Conservation (phyloP, 1,140 invertebrate genomes). For the Diploscapter pachys region DNA sequence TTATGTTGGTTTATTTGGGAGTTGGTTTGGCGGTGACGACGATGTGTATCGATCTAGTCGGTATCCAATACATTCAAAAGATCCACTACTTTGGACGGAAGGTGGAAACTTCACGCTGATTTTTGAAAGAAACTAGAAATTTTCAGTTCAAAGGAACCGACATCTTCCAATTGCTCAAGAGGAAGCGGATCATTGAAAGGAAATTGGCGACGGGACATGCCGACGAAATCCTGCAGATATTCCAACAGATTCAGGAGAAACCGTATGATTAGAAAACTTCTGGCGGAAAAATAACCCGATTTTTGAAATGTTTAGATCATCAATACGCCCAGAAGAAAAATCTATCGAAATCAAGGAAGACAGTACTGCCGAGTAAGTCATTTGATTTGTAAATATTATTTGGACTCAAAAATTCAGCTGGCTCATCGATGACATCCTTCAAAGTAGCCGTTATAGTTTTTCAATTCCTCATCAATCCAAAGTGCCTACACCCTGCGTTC, state of each 20-base stretch:
- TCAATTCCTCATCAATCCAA: constrained; percentile 6
- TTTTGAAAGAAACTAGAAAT: not conserved
- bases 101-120: constrained; percentile 15
- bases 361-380: constrained; percentile 7
- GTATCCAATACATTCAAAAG: constrained; percentile 45
- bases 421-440: constrained; percentile 18
- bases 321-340: no score
- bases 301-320: no score
- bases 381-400: constrained; percentile 1
- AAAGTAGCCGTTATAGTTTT: constrained; percentile 4
- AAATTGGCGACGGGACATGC: constrained; percentile 56
- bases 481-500: constrained; percentile 18
- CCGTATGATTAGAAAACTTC: constrained; percentile 5
- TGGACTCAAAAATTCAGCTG: not conserved
- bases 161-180: constrained; percentile 54
- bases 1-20: constrained; percentile 57
- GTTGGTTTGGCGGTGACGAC: constrained; percentile 57
- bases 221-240: constrained; percentile 54
- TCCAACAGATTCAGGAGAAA: constrained; percentile 44
- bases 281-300: no score
- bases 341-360: not conserved
- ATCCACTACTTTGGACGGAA: constrained; percentile 59
- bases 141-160: constrained; percentile 55
- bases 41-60: constrained; percentile 59
- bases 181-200: constrained; percentile 57